Base-by-base conservation (phyloP, 2,797 vertebrate genomes). In the Sardinella longiceps region DNA sequence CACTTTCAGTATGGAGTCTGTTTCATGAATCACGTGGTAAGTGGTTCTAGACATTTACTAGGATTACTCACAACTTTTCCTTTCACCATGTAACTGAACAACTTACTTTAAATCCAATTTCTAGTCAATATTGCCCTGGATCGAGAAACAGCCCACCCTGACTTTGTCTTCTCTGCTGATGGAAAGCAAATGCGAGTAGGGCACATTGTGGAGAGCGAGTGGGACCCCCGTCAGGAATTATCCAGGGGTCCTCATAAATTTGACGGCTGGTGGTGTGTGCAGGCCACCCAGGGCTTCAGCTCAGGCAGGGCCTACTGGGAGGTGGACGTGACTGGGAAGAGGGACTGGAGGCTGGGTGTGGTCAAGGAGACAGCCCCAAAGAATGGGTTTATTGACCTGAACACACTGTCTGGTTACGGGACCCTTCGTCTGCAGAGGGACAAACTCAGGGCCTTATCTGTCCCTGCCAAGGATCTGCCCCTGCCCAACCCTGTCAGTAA, bases 211-310 rank as follows among this genome's bases (percentile, higher is more conserved):
- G 56, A 58, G 53, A 56, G 53, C 53, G 18, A 56, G 53, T 18
- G 4, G 15, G 20, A 56, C 1, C 53, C 50, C 11, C 50, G 2
- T 20, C 53, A 56, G 53, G 20, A n/a, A 25, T 7, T 23, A 25
- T n/a, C 5, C 60, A 66, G 58, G 28, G 7, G 20, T 66, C 25
- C 25, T 28, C 60, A 3, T 30, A 66, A 30, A 11, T 66, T 11
- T 30, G 60, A 66, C 60, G 60, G 60, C 80, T 51, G 45, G 45
- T 30, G 11, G 43, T 28, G 80, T 14, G 25, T 28, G 46, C 25
- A 51, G 60, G 60, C n/a, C 10, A 30, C n/a, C 25, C 60, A 66
- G 60, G 60, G 60, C 60, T 66, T 66, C 60, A 28, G 60, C 60
- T 66, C 60, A 7, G 60, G 60, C 28, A 6, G 60, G 60, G 25